These are phyloP conservation scores for Phytoseiulus persimilis DNA, from an alignment of 2,888 invertebrate genomes.

Conservation along the genomic window DNA sequence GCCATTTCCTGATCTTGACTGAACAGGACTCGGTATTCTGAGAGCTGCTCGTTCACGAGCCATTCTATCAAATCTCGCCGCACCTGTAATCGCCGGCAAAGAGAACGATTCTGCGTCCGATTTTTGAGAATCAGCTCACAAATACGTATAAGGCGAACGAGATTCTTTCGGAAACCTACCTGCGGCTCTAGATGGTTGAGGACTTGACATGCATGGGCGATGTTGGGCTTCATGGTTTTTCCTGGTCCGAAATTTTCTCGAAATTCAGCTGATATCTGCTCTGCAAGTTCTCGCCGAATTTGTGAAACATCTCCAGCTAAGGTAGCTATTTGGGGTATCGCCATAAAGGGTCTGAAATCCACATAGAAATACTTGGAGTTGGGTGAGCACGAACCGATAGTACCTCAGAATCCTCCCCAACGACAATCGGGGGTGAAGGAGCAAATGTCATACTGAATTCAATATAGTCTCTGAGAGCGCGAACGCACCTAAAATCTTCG, in stretches of 20 bases:
- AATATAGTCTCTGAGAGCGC: neutral
- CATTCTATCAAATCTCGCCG: constrained; percentile 69
- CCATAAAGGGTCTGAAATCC: constrained; percentile 5
- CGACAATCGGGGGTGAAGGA: too few relatives aligned
- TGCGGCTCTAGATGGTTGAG: constrained; percentile 76
- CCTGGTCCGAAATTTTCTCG: constrained; percentile 70
- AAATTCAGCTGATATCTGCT: constrained; percentile 84
- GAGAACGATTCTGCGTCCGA: too few relatives aligned
- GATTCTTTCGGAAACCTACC: constrained; percentile 52
- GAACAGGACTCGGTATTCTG: constrained; percentile 88
- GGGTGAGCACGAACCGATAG: too few relatives aligned
- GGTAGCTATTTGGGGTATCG: constrained; percentile 20
- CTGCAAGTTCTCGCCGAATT: constrained; percentile 56
- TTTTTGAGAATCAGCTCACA: too few relatives aligned
- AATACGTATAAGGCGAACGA: neutral
- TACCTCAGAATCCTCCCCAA: too few relatives aligned
- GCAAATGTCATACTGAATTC: too few relatives aligned
- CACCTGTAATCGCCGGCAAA: constrained; percentile 31
- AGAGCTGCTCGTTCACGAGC: constrained; percentile 75
- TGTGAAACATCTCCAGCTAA: constrained; percentile 29
- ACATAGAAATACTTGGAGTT: too few relatives aligned
- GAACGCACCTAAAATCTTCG: constrained; percentile 67
- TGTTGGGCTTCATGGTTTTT: constrained; percentile 42
- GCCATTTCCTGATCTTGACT: constrained; percentile 88
- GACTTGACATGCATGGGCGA: constrained; percentile 71